phyloP scores from a whole-genome alignment of 37 sponge, comb jelly and placozoan genomes.

The Theonella swinhoei region DNA sequence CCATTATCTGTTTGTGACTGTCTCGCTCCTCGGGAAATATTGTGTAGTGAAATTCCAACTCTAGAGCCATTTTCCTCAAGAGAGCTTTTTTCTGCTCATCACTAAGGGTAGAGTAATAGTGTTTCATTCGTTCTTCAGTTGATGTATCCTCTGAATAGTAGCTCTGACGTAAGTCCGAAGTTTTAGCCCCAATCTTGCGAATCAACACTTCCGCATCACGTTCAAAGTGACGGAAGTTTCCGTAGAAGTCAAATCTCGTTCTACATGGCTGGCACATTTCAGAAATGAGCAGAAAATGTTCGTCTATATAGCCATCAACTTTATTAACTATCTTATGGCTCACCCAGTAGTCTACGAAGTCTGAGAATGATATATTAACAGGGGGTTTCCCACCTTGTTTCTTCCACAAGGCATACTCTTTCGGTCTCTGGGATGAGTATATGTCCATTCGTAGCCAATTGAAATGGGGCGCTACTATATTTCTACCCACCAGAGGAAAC shows the following conservation, averaged over 20 bases:
- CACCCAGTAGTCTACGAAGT: conserved; percentile 49
- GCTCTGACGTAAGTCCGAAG: background rate
- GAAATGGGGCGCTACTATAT: conserved; percentile 17
- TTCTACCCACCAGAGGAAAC: conserved; percentile 20
- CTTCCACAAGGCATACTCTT: background rate
- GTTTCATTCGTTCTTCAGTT: conserved; percentile 5
- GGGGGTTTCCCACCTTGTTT: background rate
- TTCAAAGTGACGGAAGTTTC: conserved; percentile 46
- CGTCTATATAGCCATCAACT: conserved; percentile 19
- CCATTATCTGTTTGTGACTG: conserved; percentile 45
- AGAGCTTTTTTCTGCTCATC: conserved; percentile 6
- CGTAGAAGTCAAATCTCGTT: conserved; percentile 37
- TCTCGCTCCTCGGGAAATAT: conserved; percentile 50
- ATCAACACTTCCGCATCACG: conserved; percentile 32
- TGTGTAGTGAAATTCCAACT: conserved; percentile 49
- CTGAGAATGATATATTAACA: conserved; percentile 28
- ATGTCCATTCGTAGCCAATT: conserved; percentile 39
- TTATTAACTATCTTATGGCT: background rate
- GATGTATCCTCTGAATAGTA: conserved; percentile 1
- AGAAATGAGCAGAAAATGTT: conserved; percentile 33
- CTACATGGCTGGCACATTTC: conserved; percentile 37
- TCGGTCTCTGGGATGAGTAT: background rate
- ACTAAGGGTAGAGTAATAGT: conserved; percentile 6
- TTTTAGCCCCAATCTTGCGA: conserved; percentile 4
- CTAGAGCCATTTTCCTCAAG: background rate